Conservation (phyloP, 2,797 vertebrate species). For the Gymnothorax javanicus region DNA sequence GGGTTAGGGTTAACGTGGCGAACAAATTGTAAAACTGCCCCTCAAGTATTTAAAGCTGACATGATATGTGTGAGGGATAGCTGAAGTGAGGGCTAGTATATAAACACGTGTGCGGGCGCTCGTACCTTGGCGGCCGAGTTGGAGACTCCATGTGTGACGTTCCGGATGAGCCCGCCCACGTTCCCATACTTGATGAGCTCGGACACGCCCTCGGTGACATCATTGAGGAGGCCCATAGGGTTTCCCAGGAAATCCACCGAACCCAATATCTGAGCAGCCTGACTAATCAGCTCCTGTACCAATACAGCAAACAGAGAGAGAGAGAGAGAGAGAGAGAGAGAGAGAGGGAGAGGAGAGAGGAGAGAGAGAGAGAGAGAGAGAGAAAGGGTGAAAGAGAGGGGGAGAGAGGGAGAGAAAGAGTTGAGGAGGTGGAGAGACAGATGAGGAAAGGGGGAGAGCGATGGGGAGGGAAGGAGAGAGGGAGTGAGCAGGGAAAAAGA, state of each 20-base stretch:
- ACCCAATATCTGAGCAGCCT: slow-evolving; percentile 93
- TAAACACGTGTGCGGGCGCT: background rate
- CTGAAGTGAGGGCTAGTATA: background rate
- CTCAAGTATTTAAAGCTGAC: too few relatives aligned
- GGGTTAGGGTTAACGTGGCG: too few relatives aligned
- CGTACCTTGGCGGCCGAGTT: slow-evolving; percentile 97
- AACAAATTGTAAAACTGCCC: too few relatives aligned
- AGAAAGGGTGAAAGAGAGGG: background rate
- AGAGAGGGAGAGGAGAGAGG: too few relatives aligned
- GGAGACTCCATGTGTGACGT: slow-evolving; percentile 95
- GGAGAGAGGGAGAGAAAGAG: too few relatives aligned
- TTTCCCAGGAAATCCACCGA: slow-evolving; percentile 98
- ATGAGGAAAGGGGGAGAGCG: too few relatives aligned
- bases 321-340: background rate
- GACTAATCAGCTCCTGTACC: slow-evolving; percentile 89
- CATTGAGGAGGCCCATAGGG: slow-evolving; percentile 93
- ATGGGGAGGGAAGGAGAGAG: too few relatives aligned
- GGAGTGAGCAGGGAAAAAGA: background rate
- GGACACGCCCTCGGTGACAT: slow-evolving; percentile 89
- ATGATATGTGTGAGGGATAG: background rate
- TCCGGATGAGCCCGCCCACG: slow-evolving; percentile 92
- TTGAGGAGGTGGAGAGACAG: too few relatives aligned
- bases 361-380: background rate
- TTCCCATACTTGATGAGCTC: slow-evolving; percentile 96
- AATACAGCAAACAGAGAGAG: slow-evolving; percentile 1